A percentile compares a stretch with the other conserved stretches of the same genome.
phyloP scores from a whole-genome alignment of 2,113 vertebrate species.

The Forbesichthys papilliferus region DNA sequence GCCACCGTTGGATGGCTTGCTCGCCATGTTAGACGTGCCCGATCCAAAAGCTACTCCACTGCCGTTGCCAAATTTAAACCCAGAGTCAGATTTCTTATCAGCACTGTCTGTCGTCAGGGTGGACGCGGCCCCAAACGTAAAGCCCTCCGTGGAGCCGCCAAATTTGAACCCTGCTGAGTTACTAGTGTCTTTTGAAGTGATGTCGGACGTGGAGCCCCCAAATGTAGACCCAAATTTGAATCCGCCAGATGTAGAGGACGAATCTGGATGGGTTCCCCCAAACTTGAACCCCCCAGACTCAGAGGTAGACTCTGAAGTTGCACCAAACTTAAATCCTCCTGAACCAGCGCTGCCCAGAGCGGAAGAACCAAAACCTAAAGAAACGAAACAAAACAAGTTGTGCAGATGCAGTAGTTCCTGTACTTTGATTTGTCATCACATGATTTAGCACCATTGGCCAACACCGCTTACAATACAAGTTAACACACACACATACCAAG shows the following conservation, averaged over 20 bases:
- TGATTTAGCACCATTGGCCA: neutral
- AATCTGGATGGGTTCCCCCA: slow-evolving; percentile 61
- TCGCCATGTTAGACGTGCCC: slow-evolving; percentile 71
- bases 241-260: slow-evolving; percentile 47
- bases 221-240: slow-evolving; percentile 71
- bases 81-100: slow-evolving; percentile 77
- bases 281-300: slow-evolving; percentile 82
- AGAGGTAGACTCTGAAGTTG: slow-evolving; percentile 50
- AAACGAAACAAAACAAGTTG: slow-evolving; percentile 14
- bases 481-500: too few relatives aligned
- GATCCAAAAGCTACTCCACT: slow-evolving; percentile 74
- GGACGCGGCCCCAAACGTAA: slow-evolving; percentile 70
- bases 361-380: slow-evolving; percentile 73
- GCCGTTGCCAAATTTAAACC: slow-evolving; percentile 80
- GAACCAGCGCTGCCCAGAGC: slow-evolving; percentile 69
- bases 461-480: neutral
- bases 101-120: slow-evolving; percentile 72
- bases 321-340: slow-evolving; percentile 86
- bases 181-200: slow-evolving; percentile 56
- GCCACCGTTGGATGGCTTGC: slow-evolving; percentile 63
- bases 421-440: neutral
- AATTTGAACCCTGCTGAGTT: slow-evolving; percentile 64
- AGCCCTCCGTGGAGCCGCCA: slow-evolving; percentile 56
- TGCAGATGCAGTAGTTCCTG: too few relatives aligned
- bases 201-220: slow-evolving; percentile 58